Percentiles rank a stretch among this genome's conserved stretches.
Conservation (phyloP, 2,113 vertebrate genomes). For the Ascaphus truei region DNA sequence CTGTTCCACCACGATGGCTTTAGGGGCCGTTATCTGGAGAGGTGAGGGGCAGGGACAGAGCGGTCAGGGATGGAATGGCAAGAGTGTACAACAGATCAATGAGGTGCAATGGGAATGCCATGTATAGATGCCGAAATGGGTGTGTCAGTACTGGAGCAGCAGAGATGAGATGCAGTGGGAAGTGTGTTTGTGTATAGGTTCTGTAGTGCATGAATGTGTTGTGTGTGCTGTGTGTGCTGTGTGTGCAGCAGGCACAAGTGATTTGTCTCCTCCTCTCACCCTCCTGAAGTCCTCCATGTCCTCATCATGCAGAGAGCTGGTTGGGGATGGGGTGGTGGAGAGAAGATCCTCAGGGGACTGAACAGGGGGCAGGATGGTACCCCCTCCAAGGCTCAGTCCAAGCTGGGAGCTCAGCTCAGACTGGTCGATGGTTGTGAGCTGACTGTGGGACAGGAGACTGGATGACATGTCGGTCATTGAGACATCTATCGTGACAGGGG, state of each 20-base stretch:
- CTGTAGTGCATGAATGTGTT: too few species aligned
- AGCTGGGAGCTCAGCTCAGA: conserved; percentile 86
- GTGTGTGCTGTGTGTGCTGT: too few species aligned
- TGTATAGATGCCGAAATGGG: too few species aligned
- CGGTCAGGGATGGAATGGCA: too few species aligned
- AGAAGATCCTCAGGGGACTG: conserved; percentile 77
- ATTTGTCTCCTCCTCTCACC: conserved; percentile 46
- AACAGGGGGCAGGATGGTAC: conserved; percentile 63
- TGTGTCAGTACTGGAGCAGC: too few species aligned
- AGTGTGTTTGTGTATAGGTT: too few species aligned
- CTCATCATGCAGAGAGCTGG: conserved; percentile 81
- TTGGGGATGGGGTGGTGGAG: conserved; percentile 74
- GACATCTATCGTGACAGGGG: conserved; percentile 82
- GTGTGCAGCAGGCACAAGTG: too few species aligned
- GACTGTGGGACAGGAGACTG: conserved; percentile 72
- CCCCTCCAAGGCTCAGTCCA: conserved; percentile 76
- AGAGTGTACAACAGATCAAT: conserved; percentile 39
- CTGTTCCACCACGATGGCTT: conserved; percentile 52
- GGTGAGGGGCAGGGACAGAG: not conserved
- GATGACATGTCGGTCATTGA: conserved; percentile 76
- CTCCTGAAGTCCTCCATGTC: conserved; percentile 81
- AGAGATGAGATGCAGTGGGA: too few species aligned
- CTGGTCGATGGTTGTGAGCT: conserved; percentile 88
- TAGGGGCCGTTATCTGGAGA: conserved; percentile 47
- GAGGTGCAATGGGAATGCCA: too few species aligned